Conservation (phyloP, 2,888 invertebrate genomes). For the Pristionchus entomophagus region DNA sequence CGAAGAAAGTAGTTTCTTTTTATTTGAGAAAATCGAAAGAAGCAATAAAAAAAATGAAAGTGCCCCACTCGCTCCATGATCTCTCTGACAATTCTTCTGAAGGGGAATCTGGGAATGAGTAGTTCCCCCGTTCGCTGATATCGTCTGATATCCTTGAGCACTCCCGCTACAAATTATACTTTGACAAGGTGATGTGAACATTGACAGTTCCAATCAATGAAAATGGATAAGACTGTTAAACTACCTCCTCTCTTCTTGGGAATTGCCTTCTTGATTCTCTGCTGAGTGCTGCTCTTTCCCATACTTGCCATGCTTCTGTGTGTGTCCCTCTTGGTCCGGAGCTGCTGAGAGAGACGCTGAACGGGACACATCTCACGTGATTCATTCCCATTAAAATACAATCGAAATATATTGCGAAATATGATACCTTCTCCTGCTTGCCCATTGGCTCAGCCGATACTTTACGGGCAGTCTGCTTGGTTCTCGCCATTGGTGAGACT, state of each 20-base stretch:
- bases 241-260: not conserved
- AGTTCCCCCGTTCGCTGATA: not conserved
- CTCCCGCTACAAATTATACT: not conserved
- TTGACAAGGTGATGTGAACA: not conserved
- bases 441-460: too few species aligned
- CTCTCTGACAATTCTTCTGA: not conserved
- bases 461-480: not conserved
- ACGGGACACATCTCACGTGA: too few species aligned
- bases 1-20: too few species aligned
- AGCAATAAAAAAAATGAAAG: too few species aligned
- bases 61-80: slow-evolving; percentile 9
- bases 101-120: slow-evolving; percentile 39
- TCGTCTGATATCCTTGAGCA: slow-evolving; percentile 18
- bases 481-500: not conserved
- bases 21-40: too few species aligned
- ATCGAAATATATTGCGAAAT: too few species aligned
- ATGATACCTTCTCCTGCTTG: not conserved
- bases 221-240: not conserved
- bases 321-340: slow-evolving; percentile 1
- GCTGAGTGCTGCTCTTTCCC: not conserved
- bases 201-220: not conserved
- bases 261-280: not conserved
- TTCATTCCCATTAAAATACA: too few species aligned
- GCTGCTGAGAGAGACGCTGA: not conserved
- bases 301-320: not conserved